These are phyloP conservation scores for Varanus salvator DNA, from an alignment of 2,113 vertebrate genomes.

Conservation along the genomic window DNA sequence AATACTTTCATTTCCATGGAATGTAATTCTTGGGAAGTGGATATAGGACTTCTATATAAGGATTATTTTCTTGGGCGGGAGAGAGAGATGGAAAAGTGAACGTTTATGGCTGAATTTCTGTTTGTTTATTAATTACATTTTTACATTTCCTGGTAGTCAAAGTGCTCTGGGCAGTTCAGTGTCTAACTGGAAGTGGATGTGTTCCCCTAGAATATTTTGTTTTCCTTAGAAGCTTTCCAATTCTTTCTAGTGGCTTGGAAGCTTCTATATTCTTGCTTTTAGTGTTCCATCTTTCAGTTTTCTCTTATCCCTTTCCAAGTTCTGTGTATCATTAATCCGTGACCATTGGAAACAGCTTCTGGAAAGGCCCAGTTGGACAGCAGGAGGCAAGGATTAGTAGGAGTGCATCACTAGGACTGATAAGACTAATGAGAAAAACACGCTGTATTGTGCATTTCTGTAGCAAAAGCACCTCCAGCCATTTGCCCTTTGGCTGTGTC, in stretches of 20 bases:
- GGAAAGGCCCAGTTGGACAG: background rate
- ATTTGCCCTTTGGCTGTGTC: slow-evolving; percentile 30
- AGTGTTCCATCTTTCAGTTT: slow-evolving; percentile 3
- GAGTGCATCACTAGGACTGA: background rate
- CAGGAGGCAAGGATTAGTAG: slow-evolving; percentile 12
- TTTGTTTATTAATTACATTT: too few relatives aligned
- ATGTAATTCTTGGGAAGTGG: too few relatives aligned
- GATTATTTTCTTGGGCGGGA: background rate
- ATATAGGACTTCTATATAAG: background rate
- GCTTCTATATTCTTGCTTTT: background rate
- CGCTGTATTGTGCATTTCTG: slow-evolving; percentile 15
- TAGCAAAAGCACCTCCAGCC: slow-evolving; percentile 24
- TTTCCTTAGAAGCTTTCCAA: background rate
- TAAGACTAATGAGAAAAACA: slow-evolving; percentile 39
- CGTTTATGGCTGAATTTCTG: background rate
- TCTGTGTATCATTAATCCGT: slow-evolving; percentile 23
- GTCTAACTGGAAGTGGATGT: background rate
- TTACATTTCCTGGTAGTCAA: too few relatives aligned
- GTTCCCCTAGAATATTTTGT: background rate
- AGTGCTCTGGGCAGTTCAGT: too few relatives aligned
- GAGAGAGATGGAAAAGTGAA: too few relatives aligned
- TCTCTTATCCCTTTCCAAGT: slow-evolving; percentile 16
- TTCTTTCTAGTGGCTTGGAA: background rate
- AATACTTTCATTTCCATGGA: too few relatives aligned
- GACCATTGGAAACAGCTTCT: slow-evolving; percentile 23